Base-by-base conservation (phyloP, 1,140 invertebrate genomes). In the Trialeurodes vaporariorum region DNA sequence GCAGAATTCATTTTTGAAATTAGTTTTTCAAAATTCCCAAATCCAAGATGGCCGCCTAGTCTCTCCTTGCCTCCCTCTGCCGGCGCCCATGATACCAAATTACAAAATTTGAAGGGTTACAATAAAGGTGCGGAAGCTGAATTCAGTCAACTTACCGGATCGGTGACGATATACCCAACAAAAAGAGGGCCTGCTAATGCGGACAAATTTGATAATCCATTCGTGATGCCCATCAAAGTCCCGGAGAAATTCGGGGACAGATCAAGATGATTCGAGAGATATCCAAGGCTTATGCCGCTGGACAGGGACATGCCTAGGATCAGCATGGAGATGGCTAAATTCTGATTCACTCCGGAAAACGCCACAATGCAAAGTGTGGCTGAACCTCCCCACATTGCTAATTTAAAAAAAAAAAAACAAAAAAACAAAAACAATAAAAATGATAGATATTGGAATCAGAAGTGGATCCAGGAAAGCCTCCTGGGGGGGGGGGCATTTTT, bases 101-200 rank as follows among this genome's bases (percentile, higher is more conserved):
- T 49, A 9, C 34, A 49, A 17, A 49, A 49, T 49, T 5, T 49
- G 5, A 17, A 49, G 5, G 17, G 34, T 49, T 5, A 49, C 34
- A 49, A 17, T 17, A 49, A 17, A 9, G 5, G 34, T 49, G 5
- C 5, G 17, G 17, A 9, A 49, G 34, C 34, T 9, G n/a, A n/a
- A n/a, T n/a, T n/a, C n/a, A 49, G 17, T 26, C 34, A 40, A 64
- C 64, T 76, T 78, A 89, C 87, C 76, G 85, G 83, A 71, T 89
- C 81, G 67, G 82, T 80, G 0, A 92, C 88, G 62, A 94, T 86
- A 66, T 83, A 83, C 25, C 91, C 90, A 2, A 89, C 88, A 17
- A 94, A 77, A 5, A 85, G 80, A 0, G 92, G 92, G 77, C 88
- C 91, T 11, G 94, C 77, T 68, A 95, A 92, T 21, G 92, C 92